Conservation (phyloP, 2,113 vertebrate species). For the Elachura formosa region DNA sequence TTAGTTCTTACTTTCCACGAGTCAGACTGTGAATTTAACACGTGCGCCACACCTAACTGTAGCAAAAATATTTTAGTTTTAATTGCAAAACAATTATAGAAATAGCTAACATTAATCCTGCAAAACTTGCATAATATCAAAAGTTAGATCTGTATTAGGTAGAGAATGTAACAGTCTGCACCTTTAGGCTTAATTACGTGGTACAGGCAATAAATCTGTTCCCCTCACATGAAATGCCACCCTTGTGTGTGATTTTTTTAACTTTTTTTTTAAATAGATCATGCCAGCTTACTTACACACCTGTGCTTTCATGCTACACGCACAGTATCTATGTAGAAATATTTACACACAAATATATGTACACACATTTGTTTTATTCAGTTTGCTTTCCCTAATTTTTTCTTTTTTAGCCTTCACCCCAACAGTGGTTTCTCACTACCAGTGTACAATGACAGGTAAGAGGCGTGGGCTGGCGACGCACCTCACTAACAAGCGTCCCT, state of each 20-base stretch:
- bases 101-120: background rate
- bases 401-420: constrained; percentile 69
- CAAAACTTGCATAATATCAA: background rate
- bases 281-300: constrained; percentile 31
- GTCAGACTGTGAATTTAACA: constrained; percentile 14
- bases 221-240: constrained; percentile 24
- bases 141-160: background rate
- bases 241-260: constrained; percentile 16
- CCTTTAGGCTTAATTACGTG: background rate
- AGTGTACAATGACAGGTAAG: constrained; percentile 67
- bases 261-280: background rate
- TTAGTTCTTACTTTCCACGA: background rate
- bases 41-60: background rate
- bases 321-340: constrained; percentile 53
- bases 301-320: constrained; percentile 43
- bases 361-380: constrained; percentile 62
- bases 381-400: constrained; percentile 67
- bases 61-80: background rate
- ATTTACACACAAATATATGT: constrained; percentile 54
- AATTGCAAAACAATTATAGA: background rate
- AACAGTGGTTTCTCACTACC: constrained; percentile 71
- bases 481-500: constrained; percentile 60
- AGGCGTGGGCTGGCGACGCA: constrained; percentile 51
- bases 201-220: constrained; percentile 4
- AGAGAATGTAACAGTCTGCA: background rate